Evolutionary conservation across 2,113 vertebrate species (phyloP).

Genomic region (Entomyzon cyanotis): DNA sequence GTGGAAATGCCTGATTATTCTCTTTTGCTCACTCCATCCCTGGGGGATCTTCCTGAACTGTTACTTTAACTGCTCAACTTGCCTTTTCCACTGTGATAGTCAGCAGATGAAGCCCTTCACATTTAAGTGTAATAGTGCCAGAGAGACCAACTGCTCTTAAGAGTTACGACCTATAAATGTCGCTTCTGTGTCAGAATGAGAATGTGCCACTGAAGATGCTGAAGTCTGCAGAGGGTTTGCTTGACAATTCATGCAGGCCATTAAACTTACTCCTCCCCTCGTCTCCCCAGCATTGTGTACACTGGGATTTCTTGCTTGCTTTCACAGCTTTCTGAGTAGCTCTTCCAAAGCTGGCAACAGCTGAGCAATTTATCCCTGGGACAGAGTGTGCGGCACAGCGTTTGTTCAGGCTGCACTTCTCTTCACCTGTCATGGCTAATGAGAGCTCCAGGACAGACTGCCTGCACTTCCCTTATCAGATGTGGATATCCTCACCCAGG

Average conservation of each 20-base stretch:
- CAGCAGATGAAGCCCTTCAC: constrained; percentile 77
- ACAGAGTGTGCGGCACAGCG: background rate
- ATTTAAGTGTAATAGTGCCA: constrained; percentile 75
- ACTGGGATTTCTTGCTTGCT: constrained; percentile 59
- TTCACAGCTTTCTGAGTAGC: constrained; percentile 30
- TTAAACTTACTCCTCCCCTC: constrained; percentile 84
- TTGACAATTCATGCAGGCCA: constrained; percentile 79
- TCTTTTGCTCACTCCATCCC: constrained; percentile 66
- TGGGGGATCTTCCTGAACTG: constrained; percentile 62
- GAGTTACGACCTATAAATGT: constrained; percentile 76
- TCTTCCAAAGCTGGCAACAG: background rate
- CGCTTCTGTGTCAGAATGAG: constrained; percentile 66
- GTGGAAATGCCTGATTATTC: constrained; percentile 70
- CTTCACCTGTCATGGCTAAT: background rate
- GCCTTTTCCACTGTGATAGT: constrained; percentile 75
- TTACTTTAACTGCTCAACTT: constrained; percentile 75
- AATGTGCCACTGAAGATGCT: constrained; percentile 63
- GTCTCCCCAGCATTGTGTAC: background rate
- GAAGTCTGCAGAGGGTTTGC: constrained; percentile 81
- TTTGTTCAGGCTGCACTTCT: background rate
- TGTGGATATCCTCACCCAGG: background rate
- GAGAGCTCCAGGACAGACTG: background rate
- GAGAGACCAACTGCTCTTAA: constrained; percentile 73
- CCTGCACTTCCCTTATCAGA: background rate
- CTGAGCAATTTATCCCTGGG: constrained; percentile 2